phyloP scores from a whole-genome alignment of 2,888 invertebrate genomes.

The Rhingia rostrata region DNA sequence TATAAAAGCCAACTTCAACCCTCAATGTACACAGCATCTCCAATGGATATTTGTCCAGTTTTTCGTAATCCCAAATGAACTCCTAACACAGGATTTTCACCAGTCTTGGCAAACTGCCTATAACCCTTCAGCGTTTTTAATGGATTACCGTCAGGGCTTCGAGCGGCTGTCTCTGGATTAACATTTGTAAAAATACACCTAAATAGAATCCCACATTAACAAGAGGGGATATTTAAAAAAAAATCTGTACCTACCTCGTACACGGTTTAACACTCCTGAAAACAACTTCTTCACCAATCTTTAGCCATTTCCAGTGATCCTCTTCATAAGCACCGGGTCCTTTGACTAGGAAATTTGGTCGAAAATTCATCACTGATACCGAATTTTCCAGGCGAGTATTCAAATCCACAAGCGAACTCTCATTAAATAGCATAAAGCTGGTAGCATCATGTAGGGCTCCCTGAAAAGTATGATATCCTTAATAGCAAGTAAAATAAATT shows the following conservation, averaged over 20 bases:
- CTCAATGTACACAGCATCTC: conserved; percentile 83
- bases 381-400: conserved; percentile 85
- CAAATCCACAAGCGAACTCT: conserved; percentile 86
- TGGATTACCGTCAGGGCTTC: conserved; percentile 85
- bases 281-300: conserved; percentile 85
- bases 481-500: background rate
- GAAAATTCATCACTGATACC: conserved; percentile 85
- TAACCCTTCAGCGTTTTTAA: conserved; percentile 86
- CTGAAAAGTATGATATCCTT: conserved; percentile 79
- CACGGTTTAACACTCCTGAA: conserved; percentile 88
- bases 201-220: background rate
- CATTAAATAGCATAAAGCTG: conserved; percentile 86
- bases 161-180: conserved; percentile 87
- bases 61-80: conserved; percentile 82
- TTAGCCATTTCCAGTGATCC: conserved; percentile 87
- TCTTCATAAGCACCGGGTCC: conserved; percentile 86
- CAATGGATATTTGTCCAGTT: conserved; percentile 81
- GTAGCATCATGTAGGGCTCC: conserved; percentile 87
- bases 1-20: conserved; percentile 3
- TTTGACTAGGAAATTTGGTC: conserved; percentile 87
- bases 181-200: conserved; percentile 88
- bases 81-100: conserved; percentile 83
- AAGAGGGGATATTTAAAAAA: no score
- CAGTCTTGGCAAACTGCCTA: conserved; percentile 81
- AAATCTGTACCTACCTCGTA: conserved; percentile 78